These are phyloP conservation scores for Metopia argyrocephala DNA, from an alignment of 2,888 invertebrate species.

Conservation along the genomic window DNA sequence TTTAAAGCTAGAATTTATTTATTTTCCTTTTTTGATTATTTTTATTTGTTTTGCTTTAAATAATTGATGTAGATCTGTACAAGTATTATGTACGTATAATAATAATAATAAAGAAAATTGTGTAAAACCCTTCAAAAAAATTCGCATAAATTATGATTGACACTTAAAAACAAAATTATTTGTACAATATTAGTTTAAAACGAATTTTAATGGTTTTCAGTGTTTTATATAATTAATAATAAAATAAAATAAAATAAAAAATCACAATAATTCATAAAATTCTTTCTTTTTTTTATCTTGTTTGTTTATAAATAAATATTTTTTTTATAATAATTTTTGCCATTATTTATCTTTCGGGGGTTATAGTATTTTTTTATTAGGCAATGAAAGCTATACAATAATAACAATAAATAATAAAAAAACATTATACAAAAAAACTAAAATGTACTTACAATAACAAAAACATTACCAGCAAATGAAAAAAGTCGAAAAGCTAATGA, in stretches of 20 bases:
- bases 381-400: slow-evolving; percentile 47
- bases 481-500: slow-evolving; percentile 1
- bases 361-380: slow-evolving; percentile 36
- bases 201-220: background rate
- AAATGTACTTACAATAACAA: slow-evolving; percentile 7
- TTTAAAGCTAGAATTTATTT: slow-evolving; percentile 2
- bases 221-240: slow-evolving; percentile 16
- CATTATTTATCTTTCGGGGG: background rate
- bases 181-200: background rate
- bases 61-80: background rate
- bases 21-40: slow-evolving; percentile 4
- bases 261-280: background rate
- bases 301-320: slow-evolving; percentile 3
- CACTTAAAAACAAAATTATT: slow-evolving; percentile 24
- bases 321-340: slow-evolving; percentile 7
- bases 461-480: slow-evolving; percentile 2
- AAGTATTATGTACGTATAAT: too few relatives aligned
- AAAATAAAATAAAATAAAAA: background rate
- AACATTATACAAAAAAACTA: slow-evolving; percentile 7
- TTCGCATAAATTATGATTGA: slow-evolving; percentile 54
- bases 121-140: background rate
- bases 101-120: too few relatives aligned
- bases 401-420: slow-evolving; percentile 23
- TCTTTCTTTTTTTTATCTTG: background rate
- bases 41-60: background rate